Conservation (phyloP, 2,113 vertebrate species). For the Henicopernis longicauda region DNA sequence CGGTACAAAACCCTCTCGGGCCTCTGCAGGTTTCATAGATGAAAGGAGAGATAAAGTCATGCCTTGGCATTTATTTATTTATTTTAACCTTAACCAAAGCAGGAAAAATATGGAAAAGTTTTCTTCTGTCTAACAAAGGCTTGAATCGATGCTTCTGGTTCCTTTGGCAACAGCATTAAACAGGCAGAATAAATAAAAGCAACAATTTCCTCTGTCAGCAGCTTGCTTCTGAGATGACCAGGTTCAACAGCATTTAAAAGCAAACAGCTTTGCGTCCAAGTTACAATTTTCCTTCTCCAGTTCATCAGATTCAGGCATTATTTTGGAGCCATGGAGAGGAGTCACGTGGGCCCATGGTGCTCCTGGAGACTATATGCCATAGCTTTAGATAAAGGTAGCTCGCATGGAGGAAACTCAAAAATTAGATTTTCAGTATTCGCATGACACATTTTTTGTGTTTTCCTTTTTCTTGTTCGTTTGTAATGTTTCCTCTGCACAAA, state of each 20-base stretch:
- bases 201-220: not conserved
- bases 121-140: conserved; percentile 38
- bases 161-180: conserved; percentile 57
- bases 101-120: conserved; percentile 13
- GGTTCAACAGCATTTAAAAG: not conserved
- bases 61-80: not conserved
- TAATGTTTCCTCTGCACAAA: not conserved
- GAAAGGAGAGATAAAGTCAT: not conserved
- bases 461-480: not conserved
- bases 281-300: not conserved
- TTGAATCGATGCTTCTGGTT: conserved; percentile 46
- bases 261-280: not conserved
- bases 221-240: not conserved
- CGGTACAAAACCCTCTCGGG: accelerated
- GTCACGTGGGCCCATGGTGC: accelerated
- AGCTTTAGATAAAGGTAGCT: not conserved
- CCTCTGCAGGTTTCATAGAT: accelerated
- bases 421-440: not conserved
- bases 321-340: not conserved
- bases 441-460: not conserved
- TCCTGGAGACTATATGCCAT: not conserved
- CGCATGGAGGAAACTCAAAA: not conserved
- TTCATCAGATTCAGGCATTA: not conserved
- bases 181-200: conserved; percentile 29
- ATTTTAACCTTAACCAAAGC: conserved; percentile 12